A percentile compares a stretch with the other conserved stretches of the same genome.
Conservation (phyloP, 2,113 vertebrate genomes). For the Lycaon pictus region DNA sequence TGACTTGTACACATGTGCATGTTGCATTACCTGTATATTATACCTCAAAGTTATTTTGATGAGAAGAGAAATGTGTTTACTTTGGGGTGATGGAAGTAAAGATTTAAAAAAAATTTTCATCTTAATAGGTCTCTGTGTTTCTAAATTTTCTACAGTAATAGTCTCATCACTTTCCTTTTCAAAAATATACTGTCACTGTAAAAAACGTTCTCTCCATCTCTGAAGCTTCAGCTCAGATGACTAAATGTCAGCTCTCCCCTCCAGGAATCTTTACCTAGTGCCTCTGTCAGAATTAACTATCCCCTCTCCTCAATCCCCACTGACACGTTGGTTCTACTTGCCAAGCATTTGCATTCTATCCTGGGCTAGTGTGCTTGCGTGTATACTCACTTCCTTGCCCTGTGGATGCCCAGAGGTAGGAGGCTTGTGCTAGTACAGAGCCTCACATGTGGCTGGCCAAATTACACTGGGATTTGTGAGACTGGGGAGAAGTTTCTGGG, state of each 20-base stretch:
- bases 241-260: neutral
- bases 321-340: neutral
- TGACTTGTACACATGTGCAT: too few species aligned
- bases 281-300: neutral
- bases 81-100: neutral
- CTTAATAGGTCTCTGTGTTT: neutral
- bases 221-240: neutral
- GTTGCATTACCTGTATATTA: neutral
- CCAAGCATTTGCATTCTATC: neutral
- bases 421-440: neutral
- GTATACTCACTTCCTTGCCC: neutral
- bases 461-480: neutral
- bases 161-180: neutral
- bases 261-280: neutral
- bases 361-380: neutral
- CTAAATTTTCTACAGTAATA: neutral
- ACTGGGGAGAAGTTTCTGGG: neutral
- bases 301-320: neutral
- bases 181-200: neutral
- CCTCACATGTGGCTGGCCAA: neutral
- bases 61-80: neutral
- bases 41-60: slow-evolving; percentile 6
- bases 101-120: neutral
- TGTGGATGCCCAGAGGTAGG: neutral
- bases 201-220: neutral